Base-by-base conservation (phyloP, 2,797 vertebrate genomes). In the Phataginus tetradactyla region DNA sequence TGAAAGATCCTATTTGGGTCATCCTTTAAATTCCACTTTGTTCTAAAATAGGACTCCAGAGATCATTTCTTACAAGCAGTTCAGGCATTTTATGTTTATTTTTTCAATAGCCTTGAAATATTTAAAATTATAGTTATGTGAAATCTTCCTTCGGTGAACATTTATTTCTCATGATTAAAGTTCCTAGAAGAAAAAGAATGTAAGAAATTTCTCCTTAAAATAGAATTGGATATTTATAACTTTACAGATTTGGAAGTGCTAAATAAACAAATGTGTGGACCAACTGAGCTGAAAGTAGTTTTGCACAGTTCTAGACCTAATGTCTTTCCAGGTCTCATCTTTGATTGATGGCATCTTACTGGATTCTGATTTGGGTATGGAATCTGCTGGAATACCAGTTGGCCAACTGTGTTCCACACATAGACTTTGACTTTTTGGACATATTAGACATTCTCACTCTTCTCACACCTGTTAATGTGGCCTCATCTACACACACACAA, bases 81-180 rank as follows among this genome's bases (percentile, higher is more conserved):
- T 68, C 3, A 72, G 6, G 12, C 32, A 71, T 77, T 90, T 59
- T 69, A 77, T 34, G 84, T 95, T 93, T 49, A 93, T 49, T 39
- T 55, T 37, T 69, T 51, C 66, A 63, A 15, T 39, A 42, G 49
- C 25, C 79, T 75, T 32, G 39, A 88, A 96, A 91, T 96, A 77
- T 71, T 85, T 88, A 81, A 86, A 94, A 75, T 21, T 85, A 59
- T 75, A 75, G 7, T 94, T 75, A 45, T 87, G 3, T 85, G 77
- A 85, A 97, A 91, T 0, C 4, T 75, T 88, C 45, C n/a, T 72
- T 78, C 39, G 53, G 7, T 72, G 75, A 77, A 63, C 12, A 66
- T 64, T 91, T 66, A 72, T 86, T 94, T 94, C 80, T 91, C 49
- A 71, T 49, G n/a, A 77, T 61, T 25, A 81, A 81, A 85, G 81